Evolutionary conservation across 2,113 vertebrate genomes (phyloP).

Genomic region (Syngnathus typhle): DNA sequence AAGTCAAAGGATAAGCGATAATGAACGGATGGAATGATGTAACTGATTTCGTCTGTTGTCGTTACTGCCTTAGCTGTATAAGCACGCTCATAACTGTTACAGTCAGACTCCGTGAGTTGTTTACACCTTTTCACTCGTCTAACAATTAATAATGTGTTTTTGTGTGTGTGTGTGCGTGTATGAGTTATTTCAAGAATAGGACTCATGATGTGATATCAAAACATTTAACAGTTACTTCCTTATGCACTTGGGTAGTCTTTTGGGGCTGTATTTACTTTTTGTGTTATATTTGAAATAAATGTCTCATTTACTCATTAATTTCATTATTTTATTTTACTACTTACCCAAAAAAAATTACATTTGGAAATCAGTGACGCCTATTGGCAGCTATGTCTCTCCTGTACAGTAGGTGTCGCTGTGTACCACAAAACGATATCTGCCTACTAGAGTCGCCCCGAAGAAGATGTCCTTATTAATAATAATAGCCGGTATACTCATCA

Average conservation of each 20-base stretch:
- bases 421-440: too few relatives aligned
- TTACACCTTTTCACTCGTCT: conserved; percentile 6
- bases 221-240: neutral
- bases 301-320: neutral
- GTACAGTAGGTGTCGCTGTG: too few relatives aligned
- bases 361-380: too few relatives aligned
- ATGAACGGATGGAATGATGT: neutral
- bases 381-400: too few relatives aligned
- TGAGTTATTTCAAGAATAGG: neutral
- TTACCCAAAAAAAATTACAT: too few relatives aligned
- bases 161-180: neutral
- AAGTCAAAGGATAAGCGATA: too few relatives aligned
- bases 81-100: neutral
- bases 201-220: neutral
- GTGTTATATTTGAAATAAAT: neutral
- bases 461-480: too few relatives aligned
- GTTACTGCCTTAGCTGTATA: conserved; percentile 5
- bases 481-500: too few relatives aligned
- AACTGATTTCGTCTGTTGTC: neutral
- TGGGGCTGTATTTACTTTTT: conserved; percentile 7
- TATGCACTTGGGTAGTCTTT: neutral
- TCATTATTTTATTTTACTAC: neutral
- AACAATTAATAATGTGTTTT: conserved; percentile 5
- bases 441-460: too few relatives aligned
- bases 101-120: conserved; percentile 5